phyloP scores from a whole-genome alignment of 37 sponge, comb jelly and placozoan species.

The Theonella swinhoei region DNA sequence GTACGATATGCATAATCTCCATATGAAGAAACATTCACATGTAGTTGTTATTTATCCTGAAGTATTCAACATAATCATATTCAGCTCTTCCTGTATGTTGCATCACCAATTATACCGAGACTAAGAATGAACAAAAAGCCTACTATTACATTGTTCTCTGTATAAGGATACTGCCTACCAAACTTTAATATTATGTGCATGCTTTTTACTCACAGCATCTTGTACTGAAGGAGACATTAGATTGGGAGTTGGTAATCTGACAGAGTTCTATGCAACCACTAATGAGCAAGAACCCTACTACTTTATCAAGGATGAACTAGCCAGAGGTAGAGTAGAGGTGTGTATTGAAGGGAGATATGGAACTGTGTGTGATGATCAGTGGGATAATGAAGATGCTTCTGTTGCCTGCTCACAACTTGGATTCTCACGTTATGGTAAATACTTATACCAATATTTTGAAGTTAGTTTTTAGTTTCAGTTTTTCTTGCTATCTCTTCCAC shows the following conservation, averaged over 20 bases:
- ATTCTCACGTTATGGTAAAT: conserved; percentile 47
- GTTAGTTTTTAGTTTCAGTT: not conserved
- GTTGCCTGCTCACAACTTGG: conserved; percentile 55
- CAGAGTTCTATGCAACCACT: not conserved
- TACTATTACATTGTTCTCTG: no score
- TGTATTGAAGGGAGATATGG: conserved; percentile 30
- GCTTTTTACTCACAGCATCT: conserved; percentile 7
- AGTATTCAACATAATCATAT: no score
- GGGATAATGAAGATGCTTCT: conserved; percentile 39
- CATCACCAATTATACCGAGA: no score
- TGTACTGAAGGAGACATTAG: conserved; percentile 41
- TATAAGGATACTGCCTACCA: no score
- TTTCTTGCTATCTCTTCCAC: no score
- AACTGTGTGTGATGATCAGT: conserved; percentile 17
- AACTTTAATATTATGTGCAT: no score
- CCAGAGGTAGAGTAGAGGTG: conserved; percentile 46
- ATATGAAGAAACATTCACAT: no score
- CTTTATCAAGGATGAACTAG: conserved; percentile 35
- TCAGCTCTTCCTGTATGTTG: no score
- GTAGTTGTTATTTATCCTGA: no score
- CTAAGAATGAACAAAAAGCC: no score
- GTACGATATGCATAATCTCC: no score
- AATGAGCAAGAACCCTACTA: not conserved
- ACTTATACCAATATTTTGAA: not conserved
- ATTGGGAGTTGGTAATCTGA: not conserved